Evolutionary conservation across 2,797 vertebrate species (phyloP), one percentile per base, ranked within the genome.

Genomic region (Toxotes lorentzi): DNA sequence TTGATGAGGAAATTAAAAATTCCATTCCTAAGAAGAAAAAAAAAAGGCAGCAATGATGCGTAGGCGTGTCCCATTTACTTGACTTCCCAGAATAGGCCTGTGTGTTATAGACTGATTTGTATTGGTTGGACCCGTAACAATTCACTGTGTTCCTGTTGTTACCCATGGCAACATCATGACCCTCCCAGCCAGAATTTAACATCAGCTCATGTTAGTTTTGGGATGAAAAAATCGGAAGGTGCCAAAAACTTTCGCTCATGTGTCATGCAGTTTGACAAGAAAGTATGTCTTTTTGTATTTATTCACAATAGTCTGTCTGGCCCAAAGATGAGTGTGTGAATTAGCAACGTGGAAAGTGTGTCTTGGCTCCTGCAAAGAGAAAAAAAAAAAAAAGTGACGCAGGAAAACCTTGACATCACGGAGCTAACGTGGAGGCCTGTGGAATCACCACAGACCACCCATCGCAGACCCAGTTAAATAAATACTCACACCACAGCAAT

Each of bases 1-100:
- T 12, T 32, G 59, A 84, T 66, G 57, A 74, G 77, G 68, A 92
- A 82, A 89, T 88, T 9, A 85, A 73, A 91, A 70, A 85, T 85
- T 81, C 61, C 63, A 32, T 7, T 43, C 72, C 27, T 38, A 71
- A 41, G 0, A 67, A 61, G 14, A 50, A 35, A 16, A 58, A 30
- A 35, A 63, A 79, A 17, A 45, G n/a, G 1, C 16, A 60, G 21
- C 7, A 51, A 17, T 10, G 23, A 75, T 73, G 8, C 1, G 4
- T 41, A 65, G 65, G 65, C 62, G 65, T 71, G 73, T 77, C 68
- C 21, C 1, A n/a, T 34, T 78, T 43, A n/a, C 41, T 21, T 34
- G 5, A 24, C 40, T 89, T 85, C 81, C 85, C 70, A 81, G 80
- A 86, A 84, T 21, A 61, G 8, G n/a, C 12, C 14, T 61, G 51